Base-by-base conservation (phyloP, 1,140 invertebrate species). In the Drosophila elegans region DNA sequence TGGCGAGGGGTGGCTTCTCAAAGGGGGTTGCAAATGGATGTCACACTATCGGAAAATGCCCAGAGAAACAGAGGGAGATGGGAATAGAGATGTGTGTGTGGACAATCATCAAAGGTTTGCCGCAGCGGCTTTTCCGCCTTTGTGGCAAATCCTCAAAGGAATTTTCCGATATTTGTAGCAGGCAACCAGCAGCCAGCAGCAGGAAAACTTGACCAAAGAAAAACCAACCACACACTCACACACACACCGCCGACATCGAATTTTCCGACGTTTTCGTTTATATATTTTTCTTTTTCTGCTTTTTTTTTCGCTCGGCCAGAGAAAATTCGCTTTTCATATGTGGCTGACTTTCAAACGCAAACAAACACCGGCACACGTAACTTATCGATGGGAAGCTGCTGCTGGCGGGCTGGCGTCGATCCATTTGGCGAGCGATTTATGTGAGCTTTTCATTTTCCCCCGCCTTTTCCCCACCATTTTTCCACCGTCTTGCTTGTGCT, bases 91-190 rank as follows among this genome's bases (percentile, higher is more conserved):
- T 61, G 27, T 49, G 57, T 64, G 74, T 78, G 83, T 81, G 76
- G 71, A 83, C 71, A 88, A 88, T 88, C 83, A 91, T 91, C 90
- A 91, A 91, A 91, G 90, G 90, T 85, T 68, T 82, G 74, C 90
- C 89, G 83, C 83, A 41, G 79, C 83, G 84, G 81, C 78, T 51
- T 82, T 83, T 82, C 74, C 74, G 81, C 82, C 90, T 91, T 91
- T 91, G 90, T 90, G 85, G 73, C 82, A 78, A 91, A 91, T 91
- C 90, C 90, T 91, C 90, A 91, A 91, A 91, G 90, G 90, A 91
- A 90, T 91, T 91, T 91, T 91, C 90, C 90, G 90, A 86, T 91
- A 88, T 88, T 90, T 68, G 71, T 91, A 91, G 64, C 85, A 91
- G 90, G 90, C 77, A 82, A 67, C 59, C 90, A 91, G 90, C 62